These are phyloP conservation scores for Drosophila gaucha DNA, from an alignment of 2,888 invertebrate genomes.

Conservation along the genomic window DNA sequence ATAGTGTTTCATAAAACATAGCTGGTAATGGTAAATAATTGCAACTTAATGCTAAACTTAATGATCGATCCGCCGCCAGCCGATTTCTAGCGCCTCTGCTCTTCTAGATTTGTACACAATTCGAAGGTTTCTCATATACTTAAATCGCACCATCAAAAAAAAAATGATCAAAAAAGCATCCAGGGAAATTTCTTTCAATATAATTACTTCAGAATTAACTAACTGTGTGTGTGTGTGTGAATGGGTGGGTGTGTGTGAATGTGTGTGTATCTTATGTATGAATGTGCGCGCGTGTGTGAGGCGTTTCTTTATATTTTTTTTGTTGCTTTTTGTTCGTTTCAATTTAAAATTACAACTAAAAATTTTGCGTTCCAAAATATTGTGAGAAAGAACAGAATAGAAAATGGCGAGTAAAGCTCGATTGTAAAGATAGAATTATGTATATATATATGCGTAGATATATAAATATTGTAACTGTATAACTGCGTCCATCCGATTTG, in stretches of 20 bases:
- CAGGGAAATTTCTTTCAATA: slow-evolving; percentile 31
- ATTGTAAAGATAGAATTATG: slow-evolving; percentile 33
- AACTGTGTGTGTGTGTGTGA: slow-evolving; percentile 15
- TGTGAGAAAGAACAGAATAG: slow-evolving; percentile 31
- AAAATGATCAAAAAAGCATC: slow-evolving; percentile 12
- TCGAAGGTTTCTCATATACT: slow-evolving; percentile 18
- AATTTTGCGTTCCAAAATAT: slow-evolving; percentile 58
- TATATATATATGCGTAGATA: slow-evolving; percentile 5
- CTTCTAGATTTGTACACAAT: slow-evolving; percentile 49
- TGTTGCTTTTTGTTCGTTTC: slow-evolving; percentile 38
- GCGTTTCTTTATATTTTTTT: slow-evolving; percentile 6
- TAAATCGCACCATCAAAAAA: slow-evolving; percentile 40
- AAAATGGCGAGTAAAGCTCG: slow-evolving; percentile 45
- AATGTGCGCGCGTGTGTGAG: background rate
- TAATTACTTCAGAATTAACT: slow-evolving; percentile 53
- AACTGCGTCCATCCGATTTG: slow-evolving; percentile 42
- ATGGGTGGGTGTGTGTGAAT: background rate
- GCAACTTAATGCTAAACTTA: slow-evolving; percentile 61
- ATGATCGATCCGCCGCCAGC: slow-evolving; percentile 27
- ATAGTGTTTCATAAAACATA: slow-evolving; percentile 51
- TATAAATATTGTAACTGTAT: slow-evolving; percentile 53
- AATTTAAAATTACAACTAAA: slow-evolving; percentile 48
- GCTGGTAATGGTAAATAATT: slow-evolving; percentile 60
- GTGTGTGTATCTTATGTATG: background rate
- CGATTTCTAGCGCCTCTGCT: slow-evolving; percentile 11